Conservation (phyloP, 2,113 vertebrate species). For the Gila orcuttii region DNA sequence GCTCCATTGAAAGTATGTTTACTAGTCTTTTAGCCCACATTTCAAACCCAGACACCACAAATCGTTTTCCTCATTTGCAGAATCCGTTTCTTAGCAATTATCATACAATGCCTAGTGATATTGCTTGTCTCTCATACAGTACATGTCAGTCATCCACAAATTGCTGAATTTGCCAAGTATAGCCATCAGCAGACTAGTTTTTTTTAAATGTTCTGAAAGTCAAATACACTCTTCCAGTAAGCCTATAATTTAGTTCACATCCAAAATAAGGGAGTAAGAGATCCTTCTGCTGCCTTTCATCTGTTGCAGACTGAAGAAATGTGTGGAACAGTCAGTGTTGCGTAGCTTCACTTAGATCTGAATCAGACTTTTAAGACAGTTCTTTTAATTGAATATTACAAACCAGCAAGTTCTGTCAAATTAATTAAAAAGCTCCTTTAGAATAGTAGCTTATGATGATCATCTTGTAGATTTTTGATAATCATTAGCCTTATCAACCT, state of each 20-base stretch:
- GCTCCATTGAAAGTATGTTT: neutral
- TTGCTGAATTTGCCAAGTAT: neutral
- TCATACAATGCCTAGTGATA: neutral
- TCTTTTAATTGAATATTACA: neutral
- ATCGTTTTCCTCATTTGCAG: neutral
- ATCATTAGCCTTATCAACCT: neutral
- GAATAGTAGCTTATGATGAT: neutral
- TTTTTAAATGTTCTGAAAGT: neutral
- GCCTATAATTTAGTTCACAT: slow-evolving; percentile 17
- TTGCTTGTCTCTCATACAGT: neutral
- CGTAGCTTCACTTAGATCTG: neutral
- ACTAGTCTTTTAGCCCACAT: neutral
- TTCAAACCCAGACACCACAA: neutral
- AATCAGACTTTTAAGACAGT: neutral
- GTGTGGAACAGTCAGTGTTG: neutral
- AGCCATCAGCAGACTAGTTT: neutral
- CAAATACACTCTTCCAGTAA: neutral
- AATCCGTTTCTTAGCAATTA: neutral
- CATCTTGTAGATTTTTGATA: neutral
- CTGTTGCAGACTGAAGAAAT: neutral
- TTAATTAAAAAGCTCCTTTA: neutral
- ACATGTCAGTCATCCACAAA: slow-evolving; percentile 7
- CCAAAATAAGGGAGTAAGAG: neutral
- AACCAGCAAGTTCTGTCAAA: neutral
- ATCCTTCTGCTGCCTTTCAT: neutral